Evolutionary conservation across 2,888 invertebrate species (phyloP).

Genomic region (Noctua janthe): DNA sequence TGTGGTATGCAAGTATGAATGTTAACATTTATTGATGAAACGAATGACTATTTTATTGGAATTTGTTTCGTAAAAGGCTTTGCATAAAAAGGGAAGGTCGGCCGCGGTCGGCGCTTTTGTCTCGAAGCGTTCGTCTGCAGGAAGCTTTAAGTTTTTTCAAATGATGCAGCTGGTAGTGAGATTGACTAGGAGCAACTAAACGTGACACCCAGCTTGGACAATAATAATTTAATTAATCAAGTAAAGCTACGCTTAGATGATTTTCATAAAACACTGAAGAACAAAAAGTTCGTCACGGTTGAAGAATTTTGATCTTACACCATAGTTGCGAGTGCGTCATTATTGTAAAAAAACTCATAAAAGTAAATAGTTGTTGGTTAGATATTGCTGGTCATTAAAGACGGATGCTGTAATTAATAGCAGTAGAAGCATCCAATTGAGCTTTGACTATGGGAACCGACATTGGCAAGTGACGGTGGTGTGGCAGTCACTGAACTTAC

Average conservation of each 20-base stretch:
- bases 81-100: conserved; percentile 5
- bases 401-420: not conserved
- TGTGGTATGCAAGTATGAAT: not conserved
- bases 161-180: not conserved
- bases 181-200: not conserved
- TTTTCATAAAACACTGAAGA: conserved; percentile 5
- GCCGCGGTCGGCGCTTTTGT: not conserved
- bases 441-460: not conserved
- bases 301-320: not conserved
- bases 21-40: conserved; percentile 12
- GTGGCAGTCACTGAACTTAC: conserved; percentile 3
- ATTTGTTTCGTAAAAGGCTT: conserved; percentile 19
- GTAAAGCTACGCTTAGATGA: not conserved
- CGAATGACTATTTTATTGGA: conserved; percentile 9
- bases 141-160: conserved; percentile 13
- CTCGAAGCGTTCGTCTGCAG: conserved; percentile 7
- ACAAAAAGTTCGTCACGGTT: conserved; percentile 11
- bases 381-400: conserved; percentile 9
- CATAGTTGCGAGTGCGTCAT: conserved; percentile 21
- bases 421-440: not conserved
- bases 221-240: not conserved
- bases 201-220: not conserved
- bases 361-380: conserved; percentile 3
- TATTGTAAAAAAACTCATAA: conserved; percentile 5
- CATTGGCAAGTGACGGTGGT: not conserved